Percentiles rank a stretch among this genome's conserved stretches.
phyloP scores from a whole-genome alignment of 2,888 invertebrate genomes.

The Pyralis farinalis region DNA sequence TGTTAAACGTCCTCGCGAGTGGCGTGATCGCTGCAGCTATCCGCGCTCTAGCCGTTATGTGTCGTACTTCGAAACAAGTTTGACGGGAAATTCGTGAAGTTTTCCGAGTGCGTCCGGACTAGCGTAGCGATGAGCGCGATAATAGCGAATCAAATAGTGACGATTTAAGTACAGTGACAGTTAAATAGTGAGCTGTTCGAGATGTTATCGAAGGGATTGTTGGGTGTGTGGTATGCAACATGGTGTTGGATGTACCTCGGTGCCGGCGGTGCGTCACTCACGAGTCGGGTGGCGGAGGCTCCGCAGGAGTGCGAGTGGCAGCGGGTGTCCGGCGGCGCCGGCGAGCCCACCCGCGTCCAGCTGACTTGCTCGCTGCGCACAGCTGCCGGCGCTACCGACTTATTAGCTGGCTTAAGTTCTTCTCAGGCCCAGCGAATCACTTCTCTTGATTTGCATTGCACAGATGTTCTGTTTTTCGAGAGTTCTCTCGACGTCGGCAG shows the following conservation, averaged over 20 bases:
- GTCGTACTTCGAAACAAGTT: conserved; percentile 77
- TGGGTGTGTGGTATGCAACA: conserved; percentile 58
- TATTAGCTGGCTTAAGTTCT: conserved; percentile 82
- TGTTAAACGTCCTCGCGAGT: conserved; percentile 48
- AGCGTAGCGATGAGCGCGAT: conserved; percentile 70
- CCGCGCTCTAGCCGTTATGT: conserved; percentile 68
- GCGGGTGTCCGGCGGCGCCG: conserved; percentile 73
- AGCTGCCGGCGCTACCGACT: conserved; percentile 83
- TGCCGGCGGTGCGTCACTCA: conserved; percentile 67
- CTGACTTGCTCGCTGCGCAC: conserved; percentile 84
- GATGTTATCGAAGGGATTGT: conserved; percentile 72
- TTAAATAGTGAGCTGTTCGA: conserved; percentile 69
- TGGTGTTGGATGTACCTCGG: conserved; percentile 63
- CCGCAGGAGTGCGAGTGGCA: conserved; percentile 89
- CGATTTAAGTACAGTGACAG: conserved; percentile 72
- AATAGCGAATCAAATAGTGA: conserved; percentile 61
- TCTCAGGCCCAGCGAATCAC: conserved; percentile 86
- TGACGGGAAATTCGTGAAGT: conserved; percentile 78
- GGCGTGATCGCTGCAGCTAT: conserved; percentile 38
- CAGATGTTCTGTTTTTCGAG: conserved; percentile 87
- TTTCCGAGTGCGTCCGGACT: conserved; percentile 68
- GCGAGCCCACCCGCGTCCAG: conserved; percentile 79
- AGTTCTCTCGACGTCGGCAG: conserved; percentile 83
- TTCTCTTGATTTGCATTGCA: conserved; percentile 85
- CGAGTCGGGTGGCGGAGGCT: conserved; percentile 81